These are phyloP conservation scores for Poecilia velifera DNA, from an alignment of 2,797 vertebrate species.

Conservation along the genomic window DNA sequence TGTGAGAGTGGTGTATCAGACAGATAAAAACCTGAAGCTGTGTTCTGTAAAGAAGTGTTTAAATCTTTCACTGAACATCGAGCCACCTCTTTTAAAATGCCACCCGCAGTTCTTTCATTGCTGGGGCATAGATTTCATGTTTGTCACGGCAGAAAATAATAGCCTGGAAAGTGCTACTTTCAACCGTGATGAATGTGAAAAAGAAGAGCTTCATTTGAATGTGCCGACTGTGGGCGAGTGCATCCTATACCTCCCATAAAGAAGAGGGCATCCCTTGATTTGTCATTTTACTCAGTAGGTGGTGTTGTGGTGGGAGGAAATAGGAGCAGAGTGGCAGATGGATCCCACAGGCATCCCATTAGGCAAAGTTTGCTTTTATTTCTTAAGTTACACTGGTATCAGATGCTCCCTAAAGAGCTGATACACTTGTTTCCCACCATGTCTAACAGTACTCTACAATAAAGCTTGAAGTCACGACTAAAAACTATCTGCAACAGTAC, in stretches of 20 bases:
- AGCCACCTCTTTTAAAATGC: slow-evolving; percentile 52
- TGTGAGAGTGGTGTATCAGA: slow-evolving; percentile 39
- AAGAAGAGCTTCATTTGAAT: slow-evolving; percentile 42
- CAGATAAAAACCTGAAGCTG: slow-evolving; percentile 54
- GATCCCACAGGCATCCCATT: slow-evolving; percentile 74
- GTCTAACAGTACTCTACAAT: slow-evolving; percentile 10
- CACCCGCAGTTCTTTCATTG: slow-evolving; percentile 62
- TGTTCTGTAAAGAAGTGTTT: slow-evolving; percentile 38
- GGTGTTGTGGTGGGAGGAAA: slow-evolving; percentile 27
- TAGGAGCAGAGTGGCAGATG: slow-evolving; percentile 48
- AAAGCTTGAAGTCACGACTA: background rate
- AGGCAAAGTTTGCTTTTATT: slow-evolving; percentile 67
- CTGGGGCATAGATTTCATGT: slow-evolving; percentile 60
- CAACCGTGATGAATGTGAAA: slow-evolving; percentile 40
- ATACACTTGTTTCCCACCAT: slow-evolving; percentile 41
- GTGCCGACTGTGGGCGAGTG: slow-evolving; percentile 45
- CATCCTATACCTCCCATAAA: slow-evolving; percentile 37
- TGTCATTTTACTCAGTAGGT: slow-evolving; percentile 65
- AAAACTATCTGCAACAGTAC: background rate
- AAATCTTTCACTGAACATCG: slow-evolving; percentile 55
- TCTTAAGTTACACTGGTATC: slow-evolving; percentile 68
- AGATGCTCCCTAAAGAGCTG: slow-evolving; percentile 44
- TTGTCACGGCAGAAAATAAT: slow-evolving; percentile 70
- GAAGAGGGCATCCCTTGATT: slow-evolving; percentile 53
- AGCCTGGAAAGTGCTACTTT: slow-evolving; percentile 58